Evolutionary conservation across 1,140 invertebrate species (phyloP), one percentile per base, ranked within the genome.

Genomic region (Drosophila saltans): DNA sequence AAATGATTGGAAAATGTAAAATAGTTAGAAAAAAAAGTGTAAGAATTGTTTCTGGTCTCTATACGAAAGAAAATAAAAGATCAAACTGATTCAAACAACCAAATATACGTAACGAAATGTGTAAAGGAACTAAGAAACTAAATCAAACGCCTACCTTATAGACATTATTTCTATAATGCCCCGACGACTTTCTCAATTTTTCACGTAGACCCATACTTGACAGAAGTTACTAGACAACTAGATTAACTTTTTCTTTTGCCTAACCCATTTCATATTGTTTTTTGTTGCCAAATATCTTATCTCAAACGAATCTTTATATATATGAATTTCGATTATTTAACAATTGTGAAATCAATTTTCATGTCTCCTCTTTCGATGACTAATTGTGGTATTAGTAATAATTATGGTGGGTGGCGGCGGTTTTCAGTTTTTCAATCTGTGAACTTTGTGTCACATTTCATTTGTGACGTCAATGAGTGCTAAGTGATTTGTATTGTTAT

Each of bases 141-240:
- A 39, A 1, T 2, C 1, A 36, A 28, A 59, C 3, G 62, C 62
- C 41, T 66, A 33, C 72, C 65, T 6, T 30, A 9, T 40, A 1
- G 2, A 0, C 1, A 7, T 24, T 52, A 10, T 6, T 36, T 3
- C 1, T 36, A 36, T 36, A 36, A 36, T 24, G 11, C n/a, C 21
- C 16, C 21, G 43, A 45, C 7, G 3, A 61, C 7, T 40, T 75
- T 45, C 24, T 36, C 1, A 69, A 43, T 21, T 76, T 76, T 69
- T 76, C 73, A 40, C 69, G 73, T 43, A 76, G 26, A 6, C 74
- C 66, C 74, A 76, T 76, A 8, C 9, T 26, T 26, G 52, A 30
- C 33, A 76, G 7, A 24, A 8, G 30, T n/a, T n/a, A 16, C 8
- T 0, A 33, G 7, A 24, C n/a, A 59, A 76, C 73, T 76, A 39